A percentile compares a stretch with the other conserved stretches of the same genome.
Evolutionary conservation across 2,113 vertebrate species (phyloP).

Genomic region (Oryzias curvinotus): DNA sequence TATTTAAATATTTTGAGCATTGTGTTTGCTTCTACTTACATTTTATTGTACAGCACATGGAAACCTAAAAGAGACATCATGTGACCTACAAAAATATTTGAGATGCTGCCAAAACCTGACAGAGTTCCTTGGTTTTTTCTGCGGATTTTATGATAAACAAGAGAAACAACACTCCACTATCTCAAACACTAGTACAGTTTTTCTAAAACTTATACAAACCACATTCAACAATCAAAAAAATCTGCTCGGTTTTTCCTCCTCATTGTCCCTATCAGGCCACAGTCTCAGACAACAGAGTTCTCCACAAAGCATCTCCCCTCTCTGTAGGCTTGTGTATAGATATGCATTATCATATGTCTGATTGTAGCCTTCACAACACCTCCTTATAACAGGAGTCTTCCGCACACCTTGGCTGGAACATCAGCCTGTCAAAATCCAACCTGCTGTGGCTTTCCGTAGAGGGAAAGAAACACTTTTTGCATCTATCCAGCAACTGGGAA

Average conservation of each 20-base stretch:
- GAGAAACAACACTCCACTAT: conserved; percentile 18
- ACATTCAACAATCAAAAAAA: conserved; percentile 48
- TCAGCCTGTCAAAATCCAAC: no score
- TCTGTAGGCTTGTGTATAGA: conserved; percentile 13
- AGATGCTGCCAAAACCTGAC: conserved; percentile 40
- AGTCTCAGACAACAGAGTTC: conserved; percentile 46
- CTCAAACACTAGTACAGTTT: conserved; percentile 25
- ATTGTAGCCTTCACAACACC: conserved; percentile 34
- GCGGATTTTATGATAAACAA: conserved; percentile 41
- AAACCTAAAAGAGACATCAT: no score
- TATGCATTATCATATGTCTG: conserved; percentile 24
- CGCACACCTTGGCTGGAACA: no score
- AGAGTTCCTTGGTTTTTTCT: conserved; percentile 52
- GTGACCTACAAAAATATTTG: no score
- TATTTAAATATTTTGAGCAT: no score
- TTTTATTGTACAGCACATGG: no score
- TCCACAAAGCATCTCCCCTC: conserved; percentile 27
- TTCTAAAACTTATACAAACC: conserved; percentile 6
- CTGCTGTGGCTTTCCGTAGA: no score
- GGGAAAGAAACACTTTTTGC: no score
- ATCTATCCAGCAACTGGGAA: no score
- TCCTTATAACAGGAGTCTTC: conserved; percentile 31
- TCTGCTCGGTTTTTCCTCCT: conserved; percentile 35
- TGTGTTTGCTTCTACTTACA: no score
- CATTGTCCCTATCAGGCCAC: conserved; percentile 40